A percentile compares a stretch with the other conserved stretches of the same genome.
phyloP scores from a whole-genome alignment of 2,113 vertebrate genomes.

The Oncorhynchus masou region DNA sequence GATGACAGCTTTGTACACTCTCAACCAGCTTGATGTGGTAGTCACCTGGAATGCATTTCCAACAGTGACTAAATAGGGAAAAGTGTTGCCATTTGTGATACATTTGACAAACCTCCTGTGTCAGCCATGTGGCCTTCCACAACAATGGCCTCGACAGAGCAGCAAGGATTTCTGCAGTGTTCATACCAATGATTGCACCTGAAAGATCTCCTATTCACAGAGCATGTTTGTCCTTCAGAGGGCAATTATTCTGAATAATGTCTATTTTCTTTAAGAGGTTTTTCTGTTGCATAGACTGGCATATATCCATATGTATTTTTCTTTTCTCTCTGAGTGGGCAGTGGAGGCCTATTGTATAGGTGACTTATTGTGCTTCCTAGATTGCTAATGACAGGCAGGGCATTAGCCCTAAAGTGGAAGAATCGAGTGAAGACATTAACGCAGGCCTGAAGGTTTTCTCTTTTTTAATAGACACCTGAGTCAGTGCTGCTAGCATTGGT shows the following conservation, averaged over 20 bases:
- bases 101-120: too few relatives aligned
- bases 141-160: constrained; percentile 36
- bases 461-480: constrained; percentile 15
- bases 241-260: constrained; percentile 70
- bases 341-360: too few relatives aligned
- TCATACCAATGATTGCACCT: constrained; percentile 48
- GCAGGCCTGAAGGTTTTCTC: constrained; percentile 55
- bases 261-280: constrained; percentile 63
- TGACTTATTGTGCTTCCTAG: constrained; percentile 54
- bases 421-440: constrained; percentile 57
- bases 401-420: constrained; percentile 64
- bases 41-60: too few relatives aligned
- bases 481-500: too few relatives aligned
- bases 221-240: constrained; percentile 71
- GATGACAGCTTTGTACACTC: too few relatives aligned
- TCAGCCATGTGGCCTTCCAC: constrained; percentile 36
- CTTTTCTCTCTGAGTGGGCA: constrained; percentile 7
- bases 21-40: too few relatives aligned
- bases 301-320: constrained; percentile 26
- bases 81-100: too few relatives aligned
- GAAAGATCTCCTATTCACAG: constrained; percentile 60
- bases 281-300: constrained; percentile 16
- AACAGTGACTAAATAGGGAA: too few relatives aligned
- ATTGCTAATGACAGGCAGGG: constrained; percentile 63
- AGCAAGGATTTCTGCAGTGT: constrained; percentile 28